A percentile compares a stretch with the other conserved stretches of the same genome.
phyloP scores from a whole-genome alignment of 2,113 vertebrate genomes.

The Chiloscyllium plagiosum region DNA sequence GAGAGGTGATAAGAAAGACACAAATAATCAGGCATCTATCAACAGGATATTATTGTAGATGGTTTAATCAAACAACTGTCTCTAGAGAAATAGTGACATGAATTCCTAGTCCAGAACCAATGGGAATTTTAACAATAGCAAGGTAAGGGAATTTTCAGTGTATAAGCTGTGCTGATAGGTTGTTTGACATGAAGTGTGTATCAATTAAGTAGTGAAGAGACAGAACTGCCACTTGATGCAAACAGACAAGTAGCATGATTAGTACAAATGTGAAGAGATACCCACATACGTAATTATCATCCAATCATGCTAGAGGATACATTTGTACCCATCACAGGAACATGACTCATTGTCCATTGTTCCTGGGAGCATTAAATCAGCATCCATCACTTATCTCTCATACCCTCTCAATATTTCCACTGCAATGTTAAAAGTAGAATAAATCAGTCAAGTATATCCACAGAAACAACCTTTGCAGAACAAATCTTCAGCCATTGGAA shows the following conservation, averaged over 20 bases:
- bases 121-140: neutral
- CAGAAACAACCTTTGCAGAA: neutral
- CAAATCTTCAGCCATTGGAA: neutral
- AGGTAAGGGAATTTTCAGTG: neutral
- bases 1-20: neutral
- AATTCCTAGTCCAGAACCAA: neutral
- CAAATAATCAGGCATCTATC: neutral
- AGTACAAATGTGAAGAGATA: neutral
- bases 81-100: neutral
- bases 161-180: neutral
- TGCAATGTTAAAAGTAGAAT: neutral
- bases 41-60: neutral
- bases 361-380: neutral
- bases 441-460: neutral
- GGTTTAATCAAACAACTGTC: too few relatives aligned
- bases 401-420: conserved; percentile 2
- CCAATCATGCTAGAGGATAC: neutral
- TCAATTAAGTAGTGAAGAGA: neutral
- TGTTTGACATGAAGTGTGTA: neutral
- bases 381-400: neutral
- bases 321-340: conserved; percentile 4
- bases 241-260: neutral
- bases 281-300: neutral
- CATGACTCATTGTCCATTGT: neutral
- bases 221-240: neutral